Percentiles rank a stretch among this genome's conserved stretches.
Evolutionary conservation across 2,113 vertebrate species (phyloP).

Genomic region (Cebidichthys violaceus): DNA sequence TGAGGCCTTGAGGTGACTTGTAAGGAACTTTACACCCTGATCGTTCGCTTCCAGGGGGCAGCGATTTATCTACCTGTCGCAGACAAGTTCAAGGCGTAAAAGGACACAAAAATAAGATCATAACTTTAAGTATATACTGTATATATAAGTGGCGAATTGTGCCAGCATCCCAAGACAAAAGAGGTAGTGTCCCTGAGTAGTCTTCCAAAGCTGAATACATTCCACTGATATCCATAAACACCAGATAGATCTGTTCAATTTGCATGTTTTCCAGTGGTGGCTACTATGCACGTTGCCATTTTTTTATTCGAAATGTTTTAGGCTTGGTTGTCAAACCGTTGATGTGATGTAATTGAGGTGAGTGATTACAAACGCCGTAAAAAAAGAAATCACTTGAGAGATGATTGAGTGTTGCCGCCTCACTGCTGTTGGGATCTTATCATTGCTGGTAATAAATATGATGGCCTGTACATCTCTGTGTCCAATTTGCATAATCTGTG

Average conservation of each 20-base stretch:
- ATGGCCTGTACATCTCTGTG: constrained; percentile 1
- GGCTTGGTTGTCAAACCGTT: constrained; percentile 20
- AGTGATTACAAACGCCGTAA: constrained; percentile 20
- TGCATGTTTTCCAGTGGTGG: neutral
- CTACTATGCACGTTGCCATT: neutral
- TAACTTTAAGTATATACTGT: neutral
- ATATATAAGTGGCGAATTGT: neutral
- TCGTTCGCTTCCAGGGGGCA: neutral
- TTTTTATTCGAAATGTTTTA: constrained; percentile 6
- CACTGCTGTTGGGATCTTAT: constrained; percentile 1
- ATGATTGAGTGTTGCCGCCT: constrained; percentile 14
- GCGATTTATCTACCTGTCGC: constrained; percentile 1
- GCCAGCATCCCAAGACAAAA: neutral
- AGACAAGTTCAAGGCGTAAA: neutral
- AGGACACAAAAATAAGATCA: neutral
- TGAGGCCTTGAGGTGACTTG: constrained; percentile 1
- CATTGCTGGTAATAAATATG: constrained; percentile 22
- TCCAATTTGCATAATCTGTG: constrained; percentile 16
- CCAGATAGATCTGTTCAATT: constrained; percentile 29
- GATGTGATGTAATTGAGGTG: constrained; percentile 22
- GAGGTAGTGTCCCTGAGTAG: neutral
- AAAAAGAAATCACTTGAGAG: constrained; percentile 21
- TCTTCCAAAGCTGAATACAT: neutral
- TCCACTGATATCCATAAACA: constrained; percentile 1
- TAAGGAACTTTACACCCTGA: neutral